Evolutionary conservation across 1,140 invertebrate genomes (phyloP), one percentile per base, ranked within the genome.

Genomic region (Drosophila paulistorum): DNA sequence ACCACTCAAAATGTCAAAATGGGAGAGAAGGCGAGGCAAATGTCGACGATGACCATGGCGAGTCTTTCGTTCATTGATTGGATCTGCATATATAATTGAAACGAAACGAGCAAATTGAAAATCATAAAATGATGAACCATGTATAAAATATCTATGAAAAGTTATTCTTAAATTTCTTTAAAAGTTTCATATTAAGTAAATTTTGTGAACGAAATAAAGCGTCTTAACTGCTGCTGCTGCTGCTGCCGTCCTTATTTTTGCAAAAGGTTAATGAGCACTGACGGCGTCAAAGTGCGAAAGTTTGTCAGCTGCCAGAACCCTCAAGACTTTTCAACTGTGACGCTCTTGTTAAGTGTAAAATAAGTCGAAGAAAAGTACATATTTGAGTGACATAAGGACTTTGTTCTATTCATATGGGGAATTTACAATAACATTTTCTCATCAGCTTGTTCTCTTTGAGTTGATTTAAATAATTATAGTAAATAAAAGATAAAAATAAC

Each of bases 1-100:
- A 78, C 75, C 80, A 83, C 80, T 83, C 79, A 78, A 81, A 81
- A 63, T 81, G 75, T 83, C 80, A 81, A 81, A 83, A 78, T 58
- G 65, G n/a, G 63, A 75, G 68, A 17, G 33, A 55, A 62, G 58
- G 69, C 65, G 33, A 20, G 5, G 41, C 20, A 61, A 60, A 35
- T 39, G 26, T 51, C 26, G 17, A 33, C 13, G 64, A 20, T 3
- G 7, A 0, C 13, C 9, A 41, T n/a, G 30, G 58, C 13, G 37
- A 61, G 59, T 37, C 64, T 33, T 57, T 60, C 55, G 55, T 68
- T 67, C 69, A 81, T 81, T 81, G 80, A 83, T 83, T 83, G 79
- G 41, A 74, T 82, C 65, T 78, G 75, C 68, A 78, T 81, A 77
- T 81, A 78, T 74, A 82, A 81, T 82, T 74, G 65, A 78, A 51